phyloP scores from a whole-genome alignment of 1,140 invertebrate genomes.

The Telenomus remus region DNA sequence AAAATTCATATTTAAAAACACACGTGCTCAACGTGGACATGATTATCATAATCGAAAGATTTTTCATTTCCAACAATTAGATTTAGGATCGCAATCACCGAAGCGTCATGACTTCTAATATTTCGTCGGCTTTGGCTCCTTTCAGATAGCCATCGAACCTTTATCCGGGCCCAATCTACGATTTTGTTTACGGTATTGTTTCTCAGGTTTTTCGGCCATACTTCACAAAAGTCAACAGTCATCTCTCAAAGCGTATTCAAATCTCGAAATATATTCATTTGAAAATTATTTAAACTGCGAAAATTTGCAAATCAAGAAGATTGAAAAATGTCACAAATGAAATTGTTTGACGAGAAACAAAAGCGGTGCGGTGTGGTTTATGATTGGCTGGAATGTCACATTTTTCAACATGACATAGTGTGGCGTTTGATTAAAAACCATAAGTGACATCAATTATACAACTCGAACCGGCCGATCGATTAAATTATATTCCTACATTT shows the following conservation, averaged over 20 bases:
- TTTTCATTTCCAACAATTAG: constrained; percentile 52
- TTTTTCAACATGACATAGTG: too few species aligned
- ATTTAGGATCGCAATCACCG: neutral
- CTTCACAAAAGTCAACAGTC: constrained; percentile 6
- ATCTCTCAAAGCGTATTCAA: constrained; percentile 3
- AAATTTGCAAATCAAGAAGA: too few species aligned
- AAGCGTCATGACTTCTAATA: constrained; percentile 47
- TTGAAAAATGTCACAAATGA: too few species aligned
- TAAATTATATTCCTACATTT: constrained; percentile 32
- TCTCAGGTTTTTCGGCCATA: constrained; percentile 22
- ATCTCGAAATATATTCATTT: constrained; percentile 15
- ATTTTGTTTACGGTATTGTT: constrained; percentile 23
- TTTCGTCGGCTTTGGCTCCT: constrained; percentile 49
- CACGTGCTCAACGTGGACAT: constrained; percentile 19
- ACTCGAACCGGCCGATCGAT: constrained; percentile 5
- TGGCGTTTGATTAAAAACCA: neutral
- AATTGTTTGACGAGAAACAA: too few species aligned
- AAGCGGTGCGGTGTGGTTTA: too few species aligned
- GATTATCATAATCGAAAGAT: constrained; percentile 53
- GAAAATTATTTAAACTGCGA: neutral
- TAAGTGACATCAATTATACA: neutral
- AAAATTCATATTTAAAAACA: neutral
- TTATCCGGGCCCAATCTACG: constrained; percentile 5
- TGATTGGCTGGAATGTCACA: too few species aligned
- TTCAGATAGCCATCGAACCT: constrained; percentile 43